Evolutionary conservation across 2,888 invertebrate species (phyloP), one percentile per base, ranked within the genome.

Genomic region (Idaea dimidiata): DNA sequence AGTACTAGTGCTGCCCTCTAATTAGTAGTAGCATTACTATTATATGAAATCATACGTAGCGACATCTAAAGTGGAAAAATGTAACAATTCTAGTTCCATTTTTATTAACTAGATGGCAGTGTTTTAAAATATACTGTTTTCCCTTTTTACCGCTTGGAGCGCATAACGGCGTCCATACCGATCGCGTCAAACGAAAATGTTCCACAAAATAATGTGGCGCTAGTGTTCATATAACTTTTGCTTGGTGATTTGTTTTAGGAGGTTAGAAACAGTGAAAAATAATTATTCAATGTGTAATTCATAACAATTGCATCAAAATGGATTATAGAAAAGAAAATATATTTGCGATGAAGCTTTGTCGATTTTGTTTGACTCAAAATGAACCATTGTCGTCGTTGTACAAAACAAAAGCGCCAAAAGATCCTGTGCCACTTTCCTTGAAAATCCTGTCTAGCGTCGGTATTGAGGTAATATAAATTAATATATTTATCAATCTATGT

Each of bases 391-490:
- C 91, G 69, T 95, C 93, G 84, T 94, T 97, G 79, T 96, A 95
- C 83, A 94, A 95, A 75, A 91, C 87, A 71, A 86, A 91, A 69
- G 81, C 86, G 67, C 87, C 90, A 75, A 95, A 94, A 83, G 94
- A 94, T 76, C 88, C 93, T 65, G 94, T 95, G 72, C 94, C 95
- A 72, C 91, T 96, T 74, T 93, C 95, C 62, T 84, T 96, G 73
- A 96, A 96, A 91, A 95, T 96, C 77, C 95, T 96, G 94, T 95
- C 96, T 61, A 95, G 95, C 81, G 93, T 95, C 69, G 94, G 96
- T 64, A 94, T 96, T 73, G 96, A 97, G 95, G 96, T 96, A 94
- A 79, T 54, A 1, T 6, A 54, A 54, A 17, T 16, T 18, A 56
- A 56, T 56, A 14, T 56, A 8, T 55, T 1, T 55, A 16, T 14